Percentiles rank a stretch among this genome's conserved stretches.
Conservation (phyloP, 2,113 vertebrate genomes). For the Sinocyclocheilus maitianheensis region DNA sequence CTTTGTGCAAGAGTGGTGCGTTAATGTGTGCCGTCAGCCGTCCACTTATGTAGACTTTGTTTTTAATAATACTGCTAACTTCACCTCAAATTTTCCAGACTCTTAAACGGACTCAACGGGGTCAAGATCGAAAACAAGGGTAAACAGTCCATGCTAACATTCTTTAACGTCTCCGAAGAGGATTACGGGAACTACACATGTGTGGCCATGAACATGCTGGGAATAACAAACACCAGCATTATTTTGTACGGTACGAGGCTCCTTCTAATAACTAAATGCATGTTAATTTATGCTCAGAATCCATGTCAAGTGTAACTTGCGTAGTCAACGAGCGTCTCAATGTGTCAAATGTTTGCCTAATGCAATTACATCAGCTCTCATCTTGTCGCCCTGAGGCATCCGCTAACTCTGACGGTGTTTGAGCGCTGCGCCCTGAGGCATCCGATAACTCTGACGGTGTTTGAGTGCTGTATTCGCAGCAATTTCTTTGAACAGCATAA, state of each 20-base stretch:
- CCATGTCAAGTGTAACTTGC: constrained; percentile 3
- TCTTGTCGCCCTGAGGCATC: background rate
- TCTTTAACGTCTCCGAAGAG: constrained; percentile 97
- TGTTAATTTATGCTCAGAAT: constrained; percentile 18
- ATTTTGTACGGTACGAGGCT: constrained; percentile 86
- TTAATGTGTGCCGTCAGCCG: background rate
- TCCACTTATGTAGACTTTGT: background rate
- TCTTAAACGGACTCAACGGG: constrained; percentile 87
- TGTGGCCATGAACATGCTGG: constrained; percentile 92
- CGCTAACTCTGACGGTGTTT: background rate
- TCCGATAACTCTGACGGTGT: background rate
- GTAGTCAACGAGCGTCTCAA: background rate
- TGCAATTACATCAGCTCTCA: constrained; percentile 9
- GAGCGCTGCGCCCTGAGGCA: background rate
- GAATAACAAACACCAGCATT: constrained; percentile 94
- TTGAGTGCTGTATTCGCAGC: background rate
- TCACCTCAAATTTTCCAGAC: constrained; percentile 69
- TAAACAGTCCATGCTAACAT: constrained; percentile 91
- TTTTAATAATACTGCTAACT: background rate
- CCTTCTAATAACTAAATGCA: background rate
- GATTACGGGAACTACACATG: constrained; percentile 99
- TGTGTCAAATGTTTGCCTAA: constrained; percentile 27
- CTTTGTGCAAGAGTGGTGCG: background rate
- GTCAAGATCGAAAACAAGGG: constrained; percentile 93
- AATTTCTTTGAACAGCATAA: background rate